Percentiles rank a stretch among this genome's conserved stretches.
These are phyloP conservation scores for Tachystola acroxantha DNA, from an alignment of 2,888 invertebrate species.

Conservation along the genomic window DNA sequence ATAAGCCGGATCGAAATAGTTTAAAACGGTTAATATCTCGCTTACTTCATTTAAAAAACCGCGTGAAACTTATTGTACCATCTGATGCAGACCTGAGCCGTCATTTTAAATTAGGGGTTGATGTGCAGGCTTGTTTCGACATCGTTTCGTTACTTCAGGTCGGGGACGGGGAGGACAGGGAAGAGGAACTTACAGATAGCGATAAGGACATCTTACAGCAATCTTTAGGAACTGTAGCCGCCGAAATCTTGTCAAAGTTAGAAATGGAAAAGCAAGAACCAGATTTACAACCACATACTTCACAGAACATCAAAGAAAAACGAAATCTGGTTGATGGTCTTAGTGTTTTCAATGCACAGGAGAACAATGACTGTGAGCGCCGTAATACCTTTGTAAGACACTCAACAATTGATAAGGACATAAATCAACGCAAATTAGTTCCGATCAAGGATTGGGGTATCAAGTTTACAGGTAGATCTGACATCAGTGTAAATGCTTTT, in stretches of 20 bases:
- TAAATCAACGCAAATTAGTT: conserved; percentile 2
- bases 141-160: neutral
- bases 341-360: neutral
- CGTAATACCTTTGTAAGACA: too few species aligned
- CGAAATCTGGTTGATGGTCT: too few species aligned
- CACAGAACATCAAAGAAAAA: neutral
- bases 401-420: neutral
- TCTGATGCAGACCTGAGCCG: neutral
- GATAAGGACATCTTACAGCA: neutral
- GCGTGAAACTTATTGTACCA: neutral
- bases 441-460: conserved; percentile 10
- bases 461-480: conserved; percentile 2
- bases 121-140: too few species aligned
- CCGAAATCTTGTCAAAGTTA: neutral
- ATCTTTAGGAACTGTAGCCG: neutral
- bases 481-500: conserved; percentile 7
- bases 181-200: neutral
- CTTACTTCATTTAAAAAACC: neutral
- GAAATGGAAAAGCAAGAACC: neutral
- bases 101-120: neutral
- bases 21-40: neutral
- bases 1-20: neutral
- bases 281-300: neutral
- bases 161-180: neutral
- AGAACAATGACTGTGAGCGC: neutral